Evolutionary conservation across 1,140 invertebrate species (phyloP).

Genomic region (Calycopis cecrops): DNA sequence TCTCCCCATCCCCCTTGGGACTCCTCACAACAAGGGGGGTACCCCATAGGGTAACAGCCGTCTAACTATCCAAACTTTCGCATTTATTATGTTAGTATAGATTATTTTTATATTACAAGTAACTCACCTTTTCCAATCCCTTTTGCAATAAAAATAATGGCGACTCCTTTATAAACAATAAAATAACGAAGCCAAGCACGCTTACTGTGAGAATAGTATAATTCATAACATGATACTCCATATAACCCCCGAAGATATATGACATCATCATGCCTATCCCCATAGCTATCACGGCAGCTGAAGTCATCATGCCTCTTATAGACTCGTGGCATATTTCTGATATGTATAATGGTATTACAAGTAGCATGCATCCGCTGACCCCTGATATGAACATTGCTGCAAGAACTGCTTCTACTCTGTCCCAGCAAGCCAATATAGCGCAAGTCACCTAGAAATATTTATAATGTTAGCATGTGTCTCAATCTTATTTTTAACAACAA

Average conservation of each 20-base stretch:
- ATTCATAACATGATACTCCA: constrained; percentile 42
- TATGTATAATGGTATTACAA: constrained; percentile 39
- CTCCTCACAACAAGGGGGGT: too few relatives aligned
- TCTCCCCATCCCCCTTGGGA: too few relatives aligned
- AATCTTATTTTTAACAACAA: too few relatives aligned
- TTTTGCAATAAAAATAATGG: constrained; percentile 36
- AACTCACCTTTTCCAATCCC: constrained; percentile 39
- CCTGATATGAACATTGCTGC: constrained; percentile 43
- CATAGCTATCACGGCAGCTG: constrained; percentile 38
- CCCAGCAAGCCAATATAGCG: constrained; percentile 26
- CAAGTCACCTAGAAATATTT: constrained; percentile 36
- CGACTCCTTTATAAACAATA: constrained; percentile 40
- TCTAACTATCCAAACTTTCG: too few relatives aligned
- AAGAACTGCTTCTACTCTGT: constrained; percentile 39
- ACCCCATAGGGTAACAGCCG: too few relatives aligned
- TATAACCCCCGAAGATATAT: constrained; percentile 36
- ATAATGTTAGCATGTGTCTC: too few relatives aligned
- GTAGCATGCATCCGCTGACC: constrained; percentile 28
- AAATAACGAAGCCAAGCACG: constrained; percentile 20
- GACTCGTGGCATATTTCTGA: constrained; percentile 48
- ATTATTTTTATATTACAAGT: not conserved
- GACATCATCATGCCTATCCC: constrained; percentile 42
- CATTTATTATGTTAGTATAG: not conserved
- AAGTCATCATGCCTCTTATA: constrained; percentile 44
- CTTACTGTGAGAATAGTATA: constrained; percentile 34